Conservation (phyloP, 2,113 vertebrate genomes). For the Muntiacus muntjak region DNA sequence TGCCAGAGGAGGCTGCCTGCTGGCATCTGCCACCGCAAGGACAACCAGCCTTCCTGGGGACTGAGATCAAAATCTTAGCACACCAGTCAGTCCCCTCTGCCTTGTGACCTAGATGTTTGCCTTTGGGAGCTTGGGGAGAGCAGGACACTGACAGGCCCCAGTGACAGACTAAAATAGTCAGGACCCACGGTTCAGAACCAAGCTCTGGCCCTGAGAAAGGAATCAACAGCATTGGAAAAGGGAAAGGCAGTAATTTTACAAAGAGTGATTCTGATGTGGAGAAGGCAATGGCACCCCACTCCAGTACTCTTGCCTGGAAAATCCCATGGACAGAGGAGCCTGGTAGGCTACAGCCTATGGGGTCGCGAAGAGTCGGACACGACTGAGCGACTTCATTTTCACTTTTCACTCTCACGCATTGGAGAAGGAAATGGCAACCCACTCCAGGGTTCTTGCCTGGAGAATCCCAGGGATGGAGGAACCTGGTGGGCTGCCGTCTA, state of each 20-base stretch:
- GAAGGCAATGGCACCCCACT: neutral
- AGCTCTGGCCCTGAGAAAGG: neutral
- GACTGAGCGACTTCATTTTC: neutral
- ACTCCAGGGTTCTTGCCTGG: neutral
- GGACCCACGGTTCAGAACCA: neutral
- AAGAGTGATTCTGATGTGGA: neutral
- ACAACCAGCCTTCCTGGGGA: neutral
- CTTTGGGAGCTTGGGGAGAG: neutral
- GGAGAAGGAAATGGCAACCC: neutral
- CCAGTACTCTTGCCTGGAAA: neutral
- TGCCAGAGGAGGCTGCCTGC: neutral
- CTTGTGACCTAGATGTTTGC: neutral
- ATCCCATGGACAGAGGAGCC: neutral
- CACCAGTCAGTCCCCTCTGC: neutral
- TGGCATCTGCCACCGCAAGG: neutral
- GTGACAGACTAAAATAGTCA: neutral
- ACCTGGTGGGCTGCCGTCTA: neutral
- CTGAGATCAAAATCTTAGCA: neutral
- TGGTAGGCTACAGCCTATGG: neutral
- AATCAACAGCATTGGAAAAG: rapidly evolving
- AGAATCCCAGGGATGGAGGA: neutral
- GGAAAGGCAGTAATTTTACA: neutral
- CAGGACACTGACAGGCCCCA: neutral
- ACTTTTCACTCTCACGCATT: neutral
- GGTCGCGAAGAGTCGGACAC: rapidly evolving